Evolutionary conservation across 2,113 vertebrate genomes (phyloP), one percentile per base, ranked within the genome.

Genomic region (Lepus timidus): DNA sequence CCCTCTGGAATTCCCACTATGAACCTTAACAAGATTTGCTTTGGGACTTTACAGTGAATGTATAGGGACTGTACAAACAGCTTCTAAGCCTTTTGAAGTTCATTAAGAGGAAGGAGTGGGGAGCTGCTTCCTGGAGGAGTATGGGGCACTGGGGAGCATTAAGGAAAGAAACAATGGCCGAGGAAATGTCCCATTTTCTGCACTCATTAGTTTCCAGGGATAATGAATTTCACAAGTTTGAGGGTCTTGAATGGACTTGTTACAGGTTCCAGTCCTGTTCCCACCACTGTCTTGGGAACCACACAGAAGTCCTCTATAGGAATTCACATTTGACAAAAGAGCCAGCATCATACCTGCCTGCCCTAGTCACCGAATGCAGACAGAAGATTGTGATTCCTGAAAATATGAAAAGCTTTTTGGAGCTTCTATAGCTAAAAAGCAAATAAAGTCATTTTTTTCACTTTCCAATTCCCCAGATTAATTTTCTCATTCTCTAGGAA

Each of bases 111-210:
- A 97, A 97, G 71, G 95, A 95, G 85, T 67, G 61, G 95, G 85
- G 93, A 95, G 85, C 83, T 89, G 86, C 96, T 97, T 97, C 97
- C 97, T 97, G 96, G 78, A 97, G 78, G 75, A 90, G 51, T 71
- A 81, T 79, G 92, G 94, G 96, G 70, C 96, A 95, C 95, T 55
- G 58, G 96, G 97, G 97, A 97, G 91, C 95, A 85, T 95, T 97
- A 96, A 97, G 71, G 93, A 96, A 51, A 80, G 88, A 92, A 95
- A 97, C 97, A 97, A 97, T 96, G 65, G 96, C 71, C 94, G 83
- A 95, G 97, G 97, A 97, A 97, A 93, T 55, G 94, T 67, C 86
- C n/a, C 10, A 55, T 91, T n/a, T 62, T 95, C 71, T 82, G 31
- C 33, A 16, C 71, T 96, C 85, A 68, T 81, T 93, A 79, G 79